Conservation (phyloP, 30 jellyfish, hydroid and myxozoan genomes). For the Turritopsis rubra region DNA sequence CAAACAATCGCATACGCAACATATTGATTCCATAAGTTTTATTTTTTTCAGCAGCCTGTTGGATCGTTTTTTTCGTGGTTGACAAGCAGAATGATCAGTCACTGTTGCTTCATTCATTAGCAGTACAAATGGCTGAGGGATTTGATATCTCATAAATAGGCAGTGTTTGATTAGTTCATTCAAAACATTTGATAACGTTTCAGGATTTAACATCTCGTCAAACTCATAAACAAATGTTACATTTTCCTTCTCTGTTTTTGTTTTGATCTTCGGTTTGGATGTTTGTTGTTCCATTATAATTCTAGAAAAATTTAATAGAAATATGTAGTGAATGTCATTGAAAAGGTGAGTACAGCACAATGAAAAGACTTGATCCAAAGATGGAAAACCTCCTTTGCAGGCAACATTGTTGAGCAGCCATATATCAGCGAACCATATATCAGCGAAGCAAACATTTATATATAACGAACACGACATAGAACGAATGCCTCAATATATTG, state of each 20-base stretch:
- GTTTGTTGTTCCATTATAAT: background rate
- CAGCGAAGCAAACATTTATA: too few relatives aligned
- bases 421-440: too few relatives aligned
- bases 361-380: too few relatives aligned
- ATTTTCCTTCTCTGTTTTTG: background rate
- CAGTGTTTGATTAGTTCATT: conserved; percentile 23
- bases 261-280: background rate
- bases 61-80: background rate
- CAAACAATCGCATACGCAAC: background rate
- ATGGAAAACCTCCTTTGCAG: too few relatives aligned
- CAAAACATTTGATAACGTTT: conserved; percentile 1
- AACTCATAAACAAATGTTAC: conserved; percentile 7
- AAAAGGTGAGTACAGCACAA: too few relatives aligned
- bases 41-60: background rate
- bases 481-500: too few relatives aligned
- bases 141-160: conserved; percentile 27
- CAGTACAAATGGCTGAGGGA: conserved; percentile 20
- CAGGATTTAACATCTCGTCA: conserved; percentile 10
- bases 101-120: conserved; percentile 2
- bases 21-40: background rate
- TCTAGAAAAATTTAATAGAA: background rate
- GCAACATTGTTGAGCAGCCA: too few relatives aligned
- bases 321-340: too few relatives aligned
- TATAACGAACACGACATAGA: too few relatives aligned
- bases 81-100: background rate